These are phyloP conservation scores for Mellilla xanthometata DNA, from an alignment of 2,888 invertebrate species.

Conservation along the genomic window DNA sequence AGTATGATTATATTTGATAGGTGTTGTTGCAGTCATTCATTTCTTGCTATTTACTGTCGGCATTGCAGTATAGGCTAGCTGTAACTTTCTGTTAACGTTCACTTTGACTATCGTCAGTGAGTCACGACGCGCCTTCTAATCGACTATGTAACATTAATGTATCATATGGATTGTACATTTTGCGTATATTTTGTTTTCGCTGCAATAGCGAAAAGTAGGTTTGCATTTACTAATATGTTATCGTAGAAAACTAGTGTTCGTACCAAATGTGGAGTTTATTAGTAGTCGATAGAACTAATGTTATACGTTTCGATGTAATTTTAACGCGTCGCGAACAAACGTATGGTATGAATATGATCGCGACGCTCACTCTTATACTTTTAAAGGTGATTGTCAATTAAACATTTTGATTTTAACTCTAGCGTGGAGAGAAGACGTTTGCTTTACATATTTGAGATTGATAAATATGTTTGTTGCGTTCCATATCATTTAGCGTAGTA, in stretches of 20 bases:
- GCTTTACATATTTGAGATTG: conserved; percentile 58
- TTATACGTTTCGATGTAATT: conserved; percentile 7
- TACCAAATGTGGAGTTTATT: conserved; percentile 69
- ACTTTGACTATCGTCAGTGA: no score
- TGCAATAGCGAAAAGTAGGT: conserved; percentile 58
- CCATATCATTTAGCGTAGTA: conserved; percentile 60
- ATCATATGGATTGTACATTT: conserved; percentile 71
- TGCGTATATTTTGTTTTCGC: conserved; percentile 53
- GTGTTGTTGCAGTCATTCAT: no score
- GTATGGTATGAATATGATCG: conserved; percentile 27
- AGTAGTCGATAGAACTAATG: conserved; percentile 35
- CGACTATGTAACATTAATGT: conserved; percentile 41
- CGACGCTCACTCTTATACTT: conserved; percentile 41
- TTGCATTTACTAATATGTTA: conserved; percentile 82
- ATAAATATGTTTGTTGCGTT: conserved; percentile 57
- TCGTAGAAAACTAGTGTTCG: conserved; percentile 70
- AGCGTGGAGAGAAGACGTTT: conserved; percentile 35
- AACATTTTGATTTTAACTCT: conserved; percentile 40
- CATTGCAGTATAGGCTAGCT: no score
- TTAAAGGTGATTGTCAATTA: conserved; percentile 73
- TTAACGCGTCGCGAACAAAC: conserved; percentile 19
- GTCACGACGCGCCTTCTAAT: no score
- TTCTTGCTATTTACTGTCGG: no score
- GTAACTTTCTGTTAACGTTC: no score
- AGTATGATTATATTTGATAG: no score